Evolutionary conservation across 2,113 vertebrate genomes (phyloP).

Genomic region (Malurus melanocephalus): DNA sequence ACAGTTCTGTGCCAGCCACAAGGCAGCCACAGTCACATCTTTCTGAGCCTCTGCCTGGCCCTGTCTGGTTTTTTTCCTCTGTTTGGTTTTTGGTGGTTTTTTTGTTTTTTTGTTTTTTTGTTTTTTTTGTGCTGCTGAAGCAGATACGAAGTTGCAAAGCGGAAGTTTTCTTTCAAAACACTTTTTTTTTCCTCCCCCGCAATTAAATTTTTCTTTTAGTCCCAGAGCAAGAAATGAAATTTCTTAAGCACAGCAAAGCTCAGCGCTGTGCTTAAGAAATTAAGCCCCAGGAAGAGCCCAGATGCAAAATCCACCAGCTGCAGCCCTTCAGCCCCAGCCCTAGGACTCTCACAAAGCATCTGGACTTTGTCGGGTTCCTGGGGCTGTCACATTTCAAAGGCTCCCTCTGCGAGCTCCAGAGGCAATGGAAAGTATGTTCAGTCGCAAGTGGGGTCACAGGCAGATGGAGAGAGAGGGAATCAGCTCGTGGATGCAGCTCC

Average conservation of each 20-base stretch:
- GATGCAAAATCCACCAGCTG: not conserved
- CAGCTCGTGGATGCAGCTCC: not conserved
- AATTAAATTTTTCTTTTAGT: not conserved
- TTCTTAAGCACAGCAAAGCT: not conserved
- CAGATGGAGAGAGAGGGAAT: not conserved
- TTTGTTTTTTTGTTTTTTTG: too few species aligned
- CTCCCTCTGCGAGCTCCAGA: conserved; percentile 2
- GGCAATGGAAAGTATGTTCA: conserved; percentile 35
- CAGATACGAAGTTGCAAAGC: not conserved
- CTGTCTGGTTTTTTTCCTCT: not conserved
- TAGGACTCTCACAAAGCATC: not conserved
- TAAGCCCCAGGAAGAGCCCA: not conserved
- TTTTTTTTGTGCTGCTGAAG: not conserved
- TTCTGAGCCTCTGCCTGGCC: not conserved
- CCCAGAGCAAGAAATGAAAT: not conserved
- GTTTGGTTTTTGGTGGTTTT: too few species aligned
- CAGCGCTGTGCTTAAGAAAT: too few species aligned
- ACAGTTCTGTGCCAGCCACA: not conserved
- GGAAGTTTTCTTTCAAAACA: not conserved
- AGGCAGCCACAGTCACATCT: not conserved
- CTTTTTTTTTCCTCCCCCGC: accelerated
- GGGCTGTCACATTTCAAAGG: conserved; percentile 33
- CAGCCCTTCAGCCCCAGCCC: not conserved
- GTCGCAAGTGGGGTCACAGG: not conserved
- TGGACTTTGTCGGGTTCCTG: conserved; percentile 23